phyloP scores from a whole-genome alignment of 2,888 invertebrate species.

The Sturmia bella region DNA sequence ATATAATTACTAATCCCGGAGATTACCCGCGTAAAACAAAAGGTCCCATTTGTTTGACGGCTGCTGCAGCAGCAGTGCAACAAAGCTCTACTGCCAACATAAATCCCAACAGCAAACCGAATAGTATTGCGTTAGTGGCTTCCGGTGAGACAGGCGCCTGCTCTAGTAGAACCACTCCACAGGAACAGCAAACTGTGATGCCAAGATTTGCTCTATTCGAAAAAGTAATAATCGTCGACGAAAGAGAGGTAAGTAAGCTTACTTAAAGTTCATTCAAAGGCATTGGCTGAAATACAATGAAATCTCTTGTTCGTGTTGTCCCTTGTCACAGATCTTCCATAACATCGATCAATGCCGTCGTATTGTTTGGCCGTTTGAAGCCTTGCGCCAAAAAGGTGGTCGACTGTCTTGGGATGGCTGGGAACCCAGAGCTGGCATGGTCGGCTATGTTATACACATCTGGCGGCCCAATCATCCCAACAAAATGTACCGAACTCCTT shows the following conservation, averaged over 20 bases:
- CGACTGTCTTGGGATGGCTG: slow-evolving; percentile 94
- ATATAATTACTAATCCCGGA: slow-evolving; percentile 80
- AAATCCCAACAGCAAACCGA: slow-evolving; percentile 46
- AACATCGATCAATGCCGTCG: slow-evolving; percentile 89
- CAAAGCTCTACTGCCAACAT: slow-evolving; percentile 34
- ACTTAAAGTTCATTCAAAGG: background rate
- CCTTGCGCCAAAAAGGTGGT: slow-evolving; percentile 93
- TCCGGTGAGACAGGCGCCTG: slow-evolving; percentile 12
- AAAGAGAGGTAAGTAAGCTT: slow-evolving; percentile 77
- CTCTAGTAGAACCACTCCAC: slow-evolving; percentile 35
- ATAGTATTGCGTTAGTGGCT: slow-evolving; percentile 32
- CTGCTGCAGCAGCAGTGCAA: slow-evolving; percentile 70
- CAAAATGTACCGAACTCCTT: slow-evolving; percentile 92
- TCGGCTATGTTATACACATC: slow-evolving; percentile 95
- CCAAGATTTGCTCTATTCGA: slow-evolving; percentile 79
- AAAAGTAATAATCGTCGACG: slow-evolving; percentile 82
- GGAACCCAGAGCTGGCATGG: slow-evolving; percentile 95
- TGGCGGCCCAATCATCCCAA: slow-evolving; percentile 97
- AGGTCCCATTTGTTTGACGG: slow-evolving; percentile 78
- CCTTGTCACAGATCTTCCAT: slow-evolving; percentile 90
- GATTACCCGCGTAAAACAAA: slow-evolving; percentile 80
- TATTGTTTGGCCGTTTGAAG: slow-evolving; percentile 96
- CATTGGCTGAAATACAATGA: too few species aligned
- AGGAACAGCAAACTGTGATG: slow-evolving; percentile 50
- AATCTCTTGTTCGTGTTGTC: too few species aligned